Evolutionary conservation across 2,113 vertebrate species (phyloP), one percentile per base, ranked within the genome.

Genomic region (Cheilinus undulatus): DNA sequence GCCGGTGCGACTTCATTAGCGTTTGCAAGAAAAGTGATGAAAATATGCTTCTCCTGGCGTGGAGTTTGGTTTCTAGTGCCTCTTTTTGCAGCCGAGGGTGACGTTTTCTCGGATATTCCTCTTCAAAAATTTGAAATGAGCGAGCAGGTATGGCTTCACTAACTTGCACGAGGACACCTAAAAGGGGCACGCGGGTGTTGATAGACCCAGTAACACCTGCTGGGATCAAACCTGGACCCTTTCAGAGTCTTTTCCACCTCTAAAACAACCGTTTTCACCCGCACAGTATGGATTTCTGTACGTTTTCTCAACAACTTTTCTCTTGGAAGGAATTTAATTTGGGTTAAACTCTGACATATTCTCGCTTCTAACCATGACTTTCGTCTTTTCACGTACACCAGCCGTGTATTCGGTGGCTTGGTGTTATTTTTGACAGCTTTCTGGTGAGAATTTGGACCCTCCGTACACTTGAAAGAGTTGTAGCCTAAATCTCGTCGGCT

Each of bases 401-500:
- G 20, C 24, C 15, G 61, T 10, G 22, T 0, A 49, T 19, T 22
- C 13, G 2, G 30, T 5, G 36, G 42, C 3, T 78, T 46, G n/a
- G 24, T 23, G 46, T 64, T 34, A 22, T 48, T 73, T 68, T 38
- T 15, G 5, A 57, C 62, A 48, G 30, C 14, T 77, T 77, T 74
- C 23, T 64, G 7, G 40, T 36, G n/a, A 52, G 19, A 69, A 0
- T 36, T 40, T 7, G 23, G 23, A 69, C 7, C 56, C 22, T 46
- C 40, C 6, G 9, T 2, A 42, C 67, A 83, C 60, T 86, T 86
- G 3, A 17, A 78, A 72, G 83, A 86, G 86, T 86, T 88, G 76
- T 9, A 76, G 81, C 69, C 49, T 67, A 89, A 92, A 92, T 94
- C 94, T 94, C 91, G 91, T 86, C 82, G 93, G 94, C 93, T 94